These are phyloP conservation scores for Dromius quadrimaculatus DNA, from an alignment of 2,888 invertebrate species.

Conservation along the genomic window DNA sequence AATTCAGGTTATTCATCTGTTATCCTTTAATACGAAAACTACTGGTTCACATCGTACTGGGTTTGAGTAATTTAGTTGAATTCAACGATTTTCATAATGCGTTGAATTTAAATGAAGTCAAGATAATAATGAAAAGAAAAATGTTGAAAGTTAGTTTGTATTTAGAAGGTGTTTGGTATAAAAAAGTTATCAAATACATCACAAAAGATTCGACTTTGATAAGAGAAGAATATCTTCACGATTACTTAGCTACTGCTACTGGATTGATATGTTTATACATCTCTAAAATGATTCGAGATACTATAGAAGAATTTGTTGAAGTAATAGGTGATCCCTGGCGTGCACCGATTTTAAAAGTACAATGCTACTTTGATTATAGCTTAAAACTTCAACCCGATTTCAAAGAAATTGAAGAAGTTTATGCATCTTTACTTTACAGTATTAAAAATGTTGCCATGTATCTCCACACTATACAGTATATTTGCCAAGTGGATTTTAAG, in stretches of 20 bases:
- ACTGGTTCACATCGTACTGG: constrained; percentile 68
- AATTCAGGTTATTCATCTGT: constrained; percentile 71
- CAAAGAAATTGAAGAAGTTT: constrained; percentile 70
- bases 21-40: constrained; percentile 75
- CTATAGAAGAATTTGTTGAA: constrained; percentile 74
- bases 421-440: constrained; percentile 71
- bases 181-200: constrained; percentile 23
- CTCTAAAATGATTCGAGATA: constrained; percentile 75
- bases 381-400: constrained; percentile 73
- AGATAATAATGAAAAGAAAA: constrained; percentile 36
- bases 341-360: constrained; percentile 75
- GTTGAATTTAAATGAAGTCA: constrained; percentile 59
- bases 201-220: constrained; percentile 29
- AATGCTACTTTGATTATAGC: constrained; percentile 69
- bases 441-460: constrained; percentile 72
- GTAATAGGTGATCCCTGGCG: constrained; percentile 68
- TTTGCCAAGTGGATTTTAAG: constrained; percentile 64
- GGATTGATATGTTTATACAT: constrained; percentile 73
- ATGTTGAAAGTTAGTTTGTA: constrained; percentile 32
- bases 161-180: constrained; percentile 49
- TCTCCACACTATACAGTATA: constrained; percentile 72
- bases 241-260: constrained; percentile 57
- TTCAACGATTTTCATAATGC: constrained; percentile 68
- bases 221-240: constrained; percentile 54
- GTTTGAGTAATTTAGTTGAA: constrained; percentile 71